Percentiles rank a stretch among this genome's conserved stretches.
Conservation (phyloP, 2,113 vertebrate genomes). For the Falcunculus frontatus region DNA sequence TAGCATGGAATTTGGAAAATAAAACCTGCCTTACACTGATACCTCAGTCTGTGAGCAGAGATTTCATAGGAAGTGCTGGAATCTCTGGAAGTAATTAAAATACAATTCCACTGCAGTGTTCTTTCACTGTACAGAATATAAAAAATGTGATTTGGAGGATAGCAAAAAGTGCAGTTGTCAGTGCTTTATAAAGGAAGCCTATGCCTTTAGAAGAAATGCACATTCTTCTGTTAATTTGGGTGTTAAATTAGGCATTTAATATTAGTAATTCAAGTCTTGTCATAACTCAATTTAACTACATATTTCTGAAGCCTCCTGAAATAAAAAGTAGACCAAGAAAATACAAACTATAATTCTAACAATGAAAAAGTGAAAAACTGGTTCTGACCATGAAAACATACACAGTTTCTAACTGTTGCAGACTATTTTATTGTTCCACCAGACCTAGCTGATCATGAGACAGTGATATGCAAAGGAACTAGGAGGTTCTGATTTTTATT, state of each 20-base stretch:
- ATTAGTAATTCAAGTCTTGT: neutral
- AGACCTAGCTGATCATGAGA: neutral
- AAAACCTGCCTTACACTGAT: neutral
- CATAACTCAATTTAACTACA: neutral
- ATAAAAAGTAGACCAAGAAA: neutral
- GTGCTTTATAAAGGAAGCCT: neutral
- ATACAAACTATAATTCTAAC: neutral
- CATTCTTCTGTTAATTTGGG: neutral
- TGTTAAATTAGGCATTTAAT: neutral
- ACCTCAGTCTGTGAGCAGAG: neutral
- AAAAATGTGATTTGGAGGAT: neutral
- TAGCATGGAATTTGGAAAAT: neutral
- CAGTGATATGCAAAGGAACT: conserved; percentile 20
- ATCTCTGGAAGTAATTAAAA: neutral
- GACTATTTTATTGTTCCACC: neutral
- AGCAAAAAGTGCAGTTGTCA: neutral
- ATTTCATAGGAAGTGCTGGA: neutral
- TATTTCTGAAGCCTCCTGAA: neutral
- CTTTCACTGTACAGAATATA: neutral
- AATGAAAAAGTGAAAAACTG: neutral
- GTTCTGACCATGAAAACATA: neutral
- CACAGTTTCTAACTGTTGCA: neutral
- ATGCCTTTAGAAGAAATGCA: neutral
- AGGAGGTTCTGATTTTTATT: conserved; percentile 52
- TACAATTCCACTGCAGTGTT: neutral